A percentile compares a stretch with the other conserved stretches of the same genome.
These are phyloP conservation scores for Scelioninae gen. 1 DNA, from an alignment of 2,888 invertebrate species.

Conservation along the genomic window DNA sequence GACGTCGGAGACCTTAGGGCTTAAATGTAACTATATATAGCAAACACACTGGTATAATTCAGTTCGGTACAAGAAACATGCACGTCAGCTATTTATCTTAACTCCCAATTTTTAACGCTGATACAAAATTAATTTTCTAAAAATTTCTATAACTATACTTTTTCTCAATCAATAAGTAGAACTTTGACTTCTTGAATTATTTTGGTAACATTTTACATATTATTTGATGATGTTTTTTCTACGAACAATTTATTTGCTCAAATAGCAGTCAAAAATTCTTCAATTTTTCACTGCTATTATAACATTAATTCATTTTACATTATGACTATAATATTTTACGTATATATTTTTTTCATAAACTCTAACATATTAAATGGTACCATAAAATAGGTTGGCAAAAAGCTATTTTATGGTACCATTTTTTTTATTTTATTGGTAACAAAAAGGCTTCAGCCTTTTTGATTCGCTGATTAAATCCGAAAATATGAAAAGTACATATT, in stretches of 20 bases:
- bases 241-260: too few relatives aligned
- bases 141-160: too few relatives aligned
- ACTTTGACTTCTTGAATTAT: too few relatives aligned
- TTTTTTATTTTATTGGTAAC: too few relatives aligned
- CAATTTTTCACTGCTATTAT: too few relatives aligned
- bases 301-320: not conserved
- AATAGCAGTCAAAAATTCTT: too few relatives aligned
- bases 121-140: constrained; percentile 31
- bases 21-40: constrained; percentile 62
- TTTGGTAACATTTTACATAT: too few relatives aligned
- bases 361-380: not conserved
- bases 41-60: constrained; percentile 54
- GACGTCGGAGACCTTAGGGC: constrained; percentile 70
- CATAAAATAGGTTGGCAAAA: constrained; percentile 12
- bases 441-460: not conserved
- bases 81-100: constrained; percentile 49
- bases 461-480: constrained; percentile 12
- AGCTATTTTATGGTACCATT: too few relatives aligned
- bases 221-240: too few relatives aligned
- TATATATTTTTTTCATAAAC: not conserved
- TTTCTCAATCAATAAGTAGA: too few relatives aligned
- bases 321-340: not conserved
- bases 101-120: constrained; percentile 26
- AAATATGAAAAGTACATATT: constrained; percentile 16
- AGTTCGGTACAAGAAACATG: constrained; percentile 29